These are phyloP conservation scores for Perca schrenkii DNA, from an alignment of 2,113 vertebrate genomes.

Conservation along the genomic window DNA sequence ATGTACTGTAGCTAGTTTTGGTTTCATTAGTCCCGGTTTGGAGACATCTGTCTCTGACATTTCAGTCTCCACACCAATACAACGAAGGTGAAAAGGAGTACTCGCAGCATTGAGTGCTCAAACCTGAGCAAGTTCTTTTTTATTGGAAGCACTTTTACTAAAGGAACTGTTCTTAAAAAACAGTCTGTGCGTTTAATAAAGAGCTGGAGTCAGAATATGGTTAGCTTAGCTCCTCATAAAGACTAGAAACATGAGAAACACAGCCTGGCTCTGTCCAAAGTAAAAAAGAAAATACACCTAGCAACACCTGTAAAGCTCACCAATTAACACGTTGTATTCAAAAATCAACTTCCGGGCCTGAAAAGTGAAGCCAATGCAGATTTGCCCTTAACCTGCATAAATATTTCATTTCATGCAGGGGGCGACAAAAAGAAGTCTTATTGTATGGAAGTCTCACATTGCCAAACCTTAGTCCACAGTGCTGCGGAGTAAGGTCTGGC, in stretches of 20 bases:
- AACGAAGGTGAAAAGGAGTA: no score
- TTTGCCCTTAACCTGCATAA: no score
- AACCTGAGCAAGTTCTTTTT: not conserved
- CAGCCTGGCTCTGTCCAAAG: not conserved
- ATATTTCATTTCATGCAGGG: no score
- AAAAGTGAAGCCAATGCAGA: no score
- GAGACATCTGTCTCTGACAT: not conserved
- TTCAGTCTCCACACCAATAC: no score
- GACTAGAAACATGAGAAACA: not conserved
- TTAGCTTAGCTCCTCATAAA: not conserved
- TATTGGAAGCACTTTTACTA: not conserved
- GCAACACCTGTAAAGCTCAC: not conserved
- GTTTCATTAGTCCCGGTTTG: not conserved
- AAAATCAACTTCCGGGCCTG: no score
- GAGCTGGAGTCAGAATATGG: not conserved
- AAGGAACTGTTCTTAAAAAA: not conserved
- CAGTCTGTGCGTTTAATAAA: not conserved
- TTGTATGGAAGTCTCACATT: no score
- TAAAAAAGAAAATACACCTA: not conserved
- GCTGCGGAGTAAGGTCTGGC: no score
- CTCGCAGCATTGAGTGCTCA: no score
- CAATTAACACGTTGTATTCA: not conserved
- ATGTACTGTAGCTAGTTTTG: not conserved
- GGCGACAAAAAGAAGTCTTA: no score
- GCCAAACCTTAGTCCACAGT: no score